phyloP scores from a whole-genome alignment of 2,888 invertebrate species.

The Vandiemenella viatica region DNA sequence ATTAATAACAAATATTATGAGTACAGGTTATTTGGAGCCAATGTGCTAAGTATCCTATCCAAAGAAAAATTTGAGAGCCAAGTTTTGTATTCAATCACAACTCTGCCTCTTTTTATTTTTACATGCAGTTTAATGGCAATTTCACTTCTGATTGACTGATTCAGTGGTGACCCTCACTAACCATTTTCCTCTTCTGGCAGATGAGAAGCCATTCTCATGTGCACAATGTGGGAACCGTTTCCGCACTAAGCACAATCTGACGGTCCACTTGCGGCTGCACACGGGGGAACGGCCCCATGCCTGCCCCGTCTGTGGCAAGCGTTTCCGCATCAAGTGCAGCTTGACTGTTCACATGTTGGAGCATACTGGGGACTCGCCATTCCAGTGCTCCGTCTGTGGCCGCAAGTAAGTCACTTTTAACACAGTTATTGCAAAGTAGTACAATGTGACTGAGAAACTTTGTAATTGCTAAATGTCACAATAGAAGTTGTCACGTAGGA shows the following conservation, averaged over 20 bases:
- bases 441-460: neutral
- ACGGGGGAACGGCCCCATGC: neutral
- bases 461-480: neutral
- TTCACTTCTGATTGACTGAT: no score
- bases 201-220: neutral
- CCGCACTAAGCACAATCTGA: neutral
- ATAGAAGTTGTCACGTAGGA: neutral
- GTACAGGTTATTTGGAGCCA: no score
- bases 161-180: no score
- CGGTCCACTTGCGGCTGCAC: neutral
- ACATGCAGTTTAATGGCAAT: no score
- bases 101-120: no score
- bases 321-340: neutral
- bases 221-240: neutral
- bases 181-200: neutral
- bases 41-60: no score
- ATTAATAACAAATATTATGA: no score
- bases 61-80: no score
- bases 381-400: neutral
- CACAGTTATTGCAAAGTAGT: neutral
- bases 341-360: neutral
- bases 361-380: neutral
- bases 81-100: no score
- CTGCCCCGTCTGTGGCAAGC: neutral
- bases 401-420: neutral